Evolutionary conservation across 2,888 invertebrate genomes (phyloP).

Genomic region (Idaea biselata): DNA sequence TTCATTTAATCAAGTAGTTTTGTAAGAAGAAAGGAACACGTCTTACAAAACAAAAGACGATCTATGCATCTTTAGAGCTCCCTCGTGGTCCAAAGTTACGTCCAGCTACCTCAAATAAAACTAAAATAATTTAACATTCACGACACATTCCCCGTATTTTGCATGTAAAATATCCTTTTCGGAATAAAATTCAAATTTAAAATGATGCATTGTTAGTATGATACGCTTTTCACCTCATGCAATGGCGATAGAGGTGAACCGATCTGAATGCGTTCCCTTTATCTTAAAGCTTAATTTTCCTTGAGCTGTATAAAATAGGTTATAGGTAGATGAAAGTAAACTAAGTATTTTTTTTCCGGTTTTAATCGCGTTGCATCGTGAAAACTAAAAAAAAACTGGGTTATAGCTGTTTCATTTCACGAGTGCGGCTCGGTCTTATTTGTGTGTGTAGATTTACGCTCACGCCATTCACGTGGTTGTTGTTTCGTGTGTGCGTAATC

Average conservation of each 20-base stretch:
- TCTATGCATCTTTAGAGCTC: not conserved
- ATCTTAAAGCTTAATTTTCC: too few relatives aligned
- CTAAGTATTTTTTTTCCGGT: too few relatives aligned
- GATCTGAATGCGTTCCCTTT: too few relatives aligned
- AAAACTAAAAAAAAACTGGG: too few relatives aligned
- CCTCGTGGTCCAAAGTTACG: not conserved
- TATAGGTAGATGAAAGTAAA: too few relatives aligned
- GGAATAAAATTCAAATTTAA: constrained; percentile 40
- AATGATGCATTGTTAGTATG: constrained; percentile 36
- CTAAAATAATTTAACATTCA: not conserved
- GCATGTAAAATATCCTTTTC: constrained; percentile 3
- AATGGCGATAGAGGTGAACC: not conserved
- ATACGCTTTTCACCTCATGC: not conserved
- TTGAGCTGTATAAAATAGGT: too few relatives aligned
- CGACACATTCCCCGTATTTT: constrained; percentile 1
- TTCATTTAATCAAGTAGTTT: not conserved
- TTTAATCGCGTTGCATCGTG: too few relatives aligned
- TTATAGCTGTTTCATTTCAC: too few relatives aligned
- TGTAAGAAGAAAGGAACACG: not conserved
- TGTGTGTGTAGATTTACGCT: too few relatives aligned
- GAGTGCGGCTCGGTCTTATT: too few relatives aligned
- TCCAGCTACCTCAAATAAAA: not conserved
- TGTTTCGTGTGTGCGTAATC: too few relatives aligned
- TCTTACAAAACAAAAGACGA: not conserved
- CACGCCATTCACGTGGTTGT: too few relatives aligned